Percentiles rank a stretch among this genome's conserved stretches.
Conservation (phyloP, 2,888 invertebrate species). For the Microchrysa polita region DNA sequence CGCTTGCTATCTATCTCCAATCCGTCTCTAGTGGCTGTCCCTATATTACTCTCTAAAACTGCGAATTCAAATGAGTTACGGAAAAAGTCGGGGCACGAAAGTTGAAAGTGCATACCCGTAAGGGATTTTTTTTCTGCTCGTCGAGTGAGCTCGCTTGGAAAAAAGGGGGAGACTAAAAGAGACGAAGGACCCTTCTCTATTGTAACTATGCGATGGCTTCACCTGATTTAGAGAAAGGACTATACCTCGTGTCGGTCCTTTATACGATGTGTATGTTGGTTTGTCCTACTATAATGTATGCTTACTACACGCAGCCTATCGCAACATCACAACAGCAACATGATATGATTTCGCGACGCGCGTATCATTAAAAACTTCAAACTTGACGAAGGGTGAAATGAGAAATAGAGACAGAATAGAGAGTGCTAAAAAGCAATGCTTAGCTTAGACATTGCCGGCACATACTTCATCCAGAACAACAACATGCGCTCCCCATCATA, state of each 20-base stretch:
- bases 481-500: too few relatives aligned
- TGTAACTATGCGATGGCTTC: conserved; percentile 40
- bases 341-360: neutral
- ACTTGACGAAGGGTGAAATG: conserved; percentile 44
- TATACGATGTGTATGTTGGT: conserved; percentile 15
- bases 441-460: conserved; percentile 37
- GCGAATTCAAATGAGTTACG: conserved; percentile 37
- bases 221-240: conserved; percentile 30
- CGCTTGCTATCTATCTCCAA: conserved; percentile 2
- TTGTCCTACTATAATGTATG: conserved; percentile 8
- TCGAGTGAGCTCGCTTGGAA: neutral
- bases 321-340: neutral
- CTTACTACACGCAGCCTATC: neutral
- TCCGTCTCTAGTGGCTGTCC: conserved; percentile 18
- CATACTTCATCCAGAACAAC: neutral
- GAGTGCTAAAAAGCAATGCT: conserved; percentile 29
- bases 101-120: neutral
- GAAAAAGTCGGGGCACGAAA: neutral
- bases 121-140: neutral
- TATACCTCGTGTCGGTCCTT: neutral
- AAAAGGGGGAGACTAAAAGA: conserved; percentile 8
- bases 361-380: conserved; percentile 43
- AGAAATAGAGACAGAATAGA: conserved; percentile 26
- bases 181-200: conserved; percentile 13
- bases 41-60: conserved; percentile 27